Percentiles rank a stretch among this genome's conserved stretches.
phyloP scores from a whole-genome alignment of 92 coral and sea anemone species.

The Metridium senile region DNA sequence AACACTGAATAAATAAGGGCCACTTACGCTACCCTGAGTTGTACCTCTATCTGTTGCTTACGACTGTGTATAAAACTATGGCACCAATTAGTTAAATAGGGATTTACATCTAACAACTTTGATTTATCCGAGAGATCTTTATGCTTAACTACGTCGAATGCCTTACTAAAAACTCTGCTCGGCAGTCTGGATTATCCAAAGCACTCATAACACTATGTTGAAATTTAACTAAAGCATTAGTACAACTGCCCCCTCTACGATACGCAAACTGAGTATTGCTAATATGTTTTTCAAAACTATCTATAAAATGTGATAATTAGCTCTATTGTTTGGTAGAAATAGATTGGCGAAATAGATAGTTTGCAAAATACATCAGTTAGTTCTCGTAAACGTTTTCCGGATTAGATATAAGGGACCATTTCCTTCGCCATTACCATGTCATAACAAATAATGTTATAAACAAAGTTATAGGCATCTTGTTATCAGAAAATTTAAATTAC shows the following conservation, averaged over 20 bases:
- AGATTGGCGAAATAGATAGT: too few species aligned
- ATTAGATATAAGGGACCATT: too few species aligned
- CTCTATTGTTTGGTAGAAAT: too few species aligned
- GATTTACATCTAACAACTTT: not conserved
- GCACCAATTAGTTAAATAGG: not conserved
- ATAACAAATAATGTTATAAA: too few species aligned
- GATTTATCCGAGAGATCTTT: not conserved
- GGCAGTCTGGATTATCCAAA: conserved; percentile 58
- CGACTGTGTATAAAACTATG: not conserved
- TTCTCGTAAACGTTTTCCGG: too few species aligned
- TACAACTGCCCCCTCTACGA: conserved; percentile 49
- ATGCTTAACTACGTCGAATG: not conserved
- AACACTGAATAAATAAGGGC: too few species aligned
- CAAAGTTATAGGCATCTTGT: too few species aligned
- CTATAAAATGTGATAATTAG: conserved; percentile 24
- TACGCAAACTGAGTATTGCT: conserved; percentile 48
- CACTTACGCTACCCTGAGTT: too few species aligned
- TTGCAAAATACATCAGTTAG: too few species aligned
- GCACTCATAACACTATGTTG: conserved; percentile 47
- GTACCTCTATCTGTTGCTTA: conserved; percentile 2
- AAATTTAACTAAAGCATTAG: conserved; percentile 53
- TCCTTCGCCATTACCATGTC: too few species aligned
- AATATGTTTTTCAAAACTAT: conserved; percentile 26
- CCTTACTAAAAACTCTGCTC: conserved; percentile 59
- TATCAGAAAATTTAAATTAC: too few species aligned